These are phyloP conservation scores for Nephotettix cincticeps DNA, from an alignment of 1,140 invertebrate species.

Conservation along the genomic window DNA sequence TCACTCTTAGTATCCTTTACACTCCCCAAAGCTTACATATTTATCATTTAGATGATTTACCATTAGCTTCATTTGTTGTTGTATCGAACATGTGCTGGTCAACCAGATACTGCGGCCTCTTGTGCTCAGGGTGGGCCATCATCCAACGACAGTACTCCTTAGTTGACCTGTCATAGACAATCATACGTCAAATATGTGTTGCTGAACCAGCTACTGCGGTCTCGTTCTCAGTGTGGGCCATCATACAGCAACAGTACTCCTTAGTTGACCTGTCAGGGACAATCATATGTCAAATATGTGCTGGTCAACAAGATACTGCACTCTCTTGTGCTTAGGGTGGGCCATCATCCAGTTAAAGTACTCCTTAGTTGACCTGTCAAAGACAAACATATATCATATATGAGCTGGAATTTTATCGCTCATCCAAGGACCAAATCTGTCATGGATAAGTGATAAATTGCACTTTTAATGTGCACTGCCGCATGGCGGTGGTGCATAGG, in stretches of 20 bases:
- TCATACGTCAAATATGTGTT: neutral
- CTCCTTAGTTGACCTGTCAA: neutral
- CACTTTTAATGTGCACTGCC: too few relatives aligned
- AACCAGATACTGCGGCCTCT: slow-evolving; percentile 1
- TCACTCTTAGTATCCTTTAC: too few relatives aligned
- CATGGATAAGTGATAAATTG: too few relatives aligned
- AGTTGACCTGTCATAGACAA: neutral
- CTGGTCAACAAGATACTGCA: neutral
- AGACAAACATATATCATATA: too few relatives aligned
- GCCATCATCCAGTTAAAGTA: neutral
- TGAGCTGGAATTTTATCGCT: too few relatives aligned
- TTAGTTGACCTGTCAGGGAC: slow-evolving; percentile 6
- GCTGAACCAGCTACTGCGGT: neutral
- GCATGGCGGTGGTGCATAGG: too few relatives aligned
- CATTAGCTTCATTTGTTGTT: neutral
- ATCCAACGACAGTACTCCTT: slow-evolving; percentile 8
- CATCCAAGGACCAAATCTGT: too few relatives aligned
- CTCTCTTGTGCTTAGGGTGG: neutral
- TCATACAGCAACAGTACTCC: neutral
- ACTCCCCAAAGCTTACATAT: too few relatives aligned
- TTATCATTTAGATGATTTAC: neutral
- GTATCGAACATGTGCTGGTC: neutral
- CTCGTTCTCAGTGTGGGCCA: neutral
- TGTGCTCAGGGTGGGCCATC: neutral
- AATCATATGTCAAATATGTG: neutral